These are phyloP conservation scores for Acrocephalus scirpaceus DNA, from an alignment of 2,797 vertebrate species.

Conservation along the genomic window DNA sequence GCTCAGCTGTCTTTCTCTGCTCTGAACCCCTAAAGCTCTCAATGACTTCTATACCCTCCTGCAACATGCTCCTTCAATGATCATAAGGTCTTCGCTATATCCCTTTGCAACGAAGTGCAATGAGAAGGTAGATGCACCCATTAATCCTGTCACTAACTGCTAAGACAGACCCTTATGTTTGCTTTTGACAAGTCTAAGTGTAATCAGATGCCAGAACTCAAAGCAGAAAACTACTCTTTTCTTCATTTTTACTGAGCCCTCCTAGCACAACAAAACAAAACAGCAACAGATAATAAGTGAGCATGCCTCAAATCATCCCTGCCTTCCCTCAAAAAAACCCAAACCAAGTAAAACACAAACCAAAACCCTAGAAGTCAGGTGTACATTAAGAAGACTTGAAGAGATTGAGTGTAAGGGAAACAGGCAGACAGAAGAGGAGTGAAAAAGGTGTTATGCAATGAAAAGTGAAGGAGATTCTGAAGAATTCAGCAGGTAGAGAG, in stretches of 20 bases:
- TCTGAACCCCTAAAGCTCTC: not conserved
- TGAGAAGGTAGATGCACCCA: not conserved
- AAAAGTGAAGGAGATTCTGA: not conserved
- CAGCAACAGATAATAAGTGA: not conserved
- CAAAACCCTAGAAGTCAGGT: not conserved
- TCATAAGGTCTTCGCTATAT: not conserved
- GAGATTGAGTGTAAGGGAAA: not conserved
- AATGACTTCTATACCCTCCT: not conserved
- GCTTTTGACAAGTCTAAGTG: not conserved
- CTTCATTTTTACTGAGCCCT: not conserved
- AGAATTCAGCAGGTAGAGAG: not conserved
- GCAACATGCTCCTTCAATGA: not conserved
- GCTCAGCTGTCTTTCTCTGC: not conserved
- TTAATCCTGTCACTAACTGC: not conserved
- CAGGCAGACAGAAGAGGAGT: not conserved
- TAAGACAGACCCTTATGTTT: not conserved
- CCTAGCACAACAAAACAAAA: not conserved
- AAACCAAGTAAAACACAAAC: not conserved
- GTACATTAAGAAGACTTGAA: not conserved
- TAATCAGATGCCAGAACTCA: not conserved
- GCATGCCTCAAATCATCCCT: not conserved
- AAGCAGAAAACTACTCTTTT: not conserved
- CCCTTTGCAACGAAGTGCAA: not conserved
- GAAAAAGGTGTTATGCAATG: not conserved
- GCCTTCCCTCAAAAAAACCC: not conserved